Evolutionary conservation across 1,140 invertebrate genomes (phyloP), one percentile per base, ranked within the genome.

Genomic region (Drosophila elegans): DNA sequence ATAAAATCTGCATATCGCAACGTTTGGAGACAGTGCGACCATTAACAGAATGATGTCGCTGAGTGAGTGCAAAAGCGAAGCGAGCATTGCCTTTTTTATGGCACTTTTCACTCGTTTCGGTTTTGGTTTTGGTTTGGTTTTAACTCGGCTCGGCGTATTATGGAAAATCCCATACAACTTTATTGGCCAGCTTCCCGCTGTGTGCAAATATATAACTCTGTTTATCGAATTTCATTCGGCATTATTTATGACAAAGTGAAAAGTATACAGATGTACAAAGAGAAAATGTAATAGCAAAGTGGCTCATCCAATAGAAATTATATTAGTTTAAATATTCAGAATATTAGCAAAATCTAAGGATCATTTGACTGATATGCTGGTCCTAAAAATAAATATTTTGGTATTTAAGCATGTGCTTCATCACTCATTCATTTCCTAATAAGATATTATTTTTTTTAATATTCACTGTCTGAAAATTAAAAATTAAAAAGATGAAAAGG

Each of bases 41-140:
- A 86, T 86, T 86, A 86, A 82, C 75, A 86, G 83, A 86, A 89
- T 76, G 79, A 88, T 85, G 81, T 85, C 81, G 81, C 81, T 79
- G 80, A 71, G 60, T 72, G 72, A 72, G 80, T 76, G 80, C 64
- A 67, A 62, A 25, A 45, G 34, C 67, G 66, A 39, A 42, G 74
- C 74, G 78, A 68, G 69, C 75, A 75, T 75, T 88, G 74, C 59
- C 83, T 74, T 82, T 73, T 86, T 83, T 83, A 89, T 83, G 72
- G 83, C 83, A 86, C 81, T 89, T 86, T 86, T 86, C 83, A 88
- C 83, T 79, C 60, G 82, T 36, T 29, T 41, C 62, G 64, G 46
- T 57, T 59, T 39, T 25, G 44, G 55, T 41, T 48, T 61, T 53
- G 64, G 51, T 60, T 51, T 41, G 54, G 41, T 60, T 42, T 55